phyloP scores from a whole-genome alignment of 30 jellyfish, hydroid and myxozoan species.

The Hydractinia symbiolongicarpus region DNA sequence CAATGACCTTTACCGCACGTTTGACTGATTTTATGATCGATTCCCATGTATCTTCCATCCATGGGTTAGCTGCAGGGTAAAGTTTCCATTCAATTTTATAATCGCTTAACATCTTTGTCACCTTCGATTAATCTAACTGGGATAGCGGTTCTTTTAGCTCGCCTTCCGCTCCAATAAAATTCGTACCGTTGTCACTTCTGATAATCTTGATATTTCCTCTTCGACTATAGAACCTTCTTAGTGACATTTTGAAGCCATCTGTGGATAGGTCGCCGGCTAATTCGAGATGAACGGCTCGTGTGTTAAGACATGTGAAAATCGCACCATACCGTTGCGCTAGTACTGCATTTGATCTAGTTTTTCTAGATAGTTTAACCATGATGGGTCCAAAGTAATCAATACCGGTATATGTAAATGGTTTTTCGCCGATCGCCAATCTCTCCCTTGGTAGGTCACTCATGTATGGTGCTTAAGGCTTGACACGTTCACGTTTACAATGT shows the following conservation, averaged over 20 bases:
- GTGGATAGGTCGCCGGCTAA: neutral
- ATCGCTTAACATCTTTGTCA: no score
- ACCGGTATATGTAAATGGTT: neutral
- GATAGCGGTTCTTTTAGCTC: no score
- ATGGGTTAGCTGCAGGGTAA: conserved; percentile 18
- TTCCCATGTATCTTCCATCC: conserved; percentile 35
- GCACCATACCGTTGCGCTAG: neutral
- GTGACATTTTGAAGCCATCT: neutral
- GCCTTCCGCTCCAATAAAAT: no score
- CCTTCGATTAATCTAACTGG: no score
- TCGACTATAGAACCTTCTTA: neutral
- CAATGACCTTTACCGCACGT: conserved; percentile 21
- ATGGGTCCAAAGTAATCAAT: conserved; percentile 21
- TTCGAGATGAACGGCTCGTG: conserved; percentile 13
- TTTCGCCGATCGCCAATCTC: neutral
- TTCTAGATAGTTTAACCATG: neutral
- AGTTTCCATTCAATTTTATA: conserved; percentile 15
- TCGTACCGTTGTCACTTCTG: conserved; percentile 1
- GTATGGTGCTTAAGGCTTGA: neutral
- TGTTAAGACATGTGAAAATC: conserved; percentile 2
- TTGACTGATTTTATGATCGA: conserved; percentile 13
- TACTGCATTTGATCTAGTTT: neutral
- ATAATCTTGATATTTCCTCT: neutral
- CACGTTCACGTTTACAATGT: neutral
- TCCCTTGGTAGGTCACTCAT: conserved; percentile 1